A percentile compares a stretch with the other conserved stretches of the same genome.
Conservation (phyloP, 1,140 invertebrate genomes). For the Calliphora vicina region DNA sequence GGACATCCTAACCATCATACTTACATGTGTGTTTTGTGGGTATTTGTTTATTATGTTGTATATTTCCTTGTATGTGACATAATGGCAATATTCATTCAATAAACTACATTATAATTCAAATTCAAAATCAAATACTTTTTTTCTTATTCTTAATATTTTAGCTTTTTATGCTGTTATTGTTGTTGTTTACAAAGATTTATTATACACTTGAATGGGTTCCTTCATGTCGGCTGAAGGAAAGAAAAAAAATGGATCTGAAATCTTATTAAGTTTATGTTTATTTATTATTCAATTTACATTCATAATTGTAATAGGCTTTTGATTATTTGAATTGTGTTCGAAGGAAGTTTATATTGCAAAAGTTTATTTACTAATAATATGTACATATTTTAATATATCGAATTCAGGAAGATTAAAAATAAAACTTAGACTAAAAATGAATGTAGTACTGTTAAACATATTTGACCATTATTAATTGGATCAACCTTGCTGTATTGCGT, state of each 20-base stretch:
- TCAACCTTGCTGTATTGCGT: too few species aligned
- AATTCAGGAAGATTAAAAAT: too few species aligned
- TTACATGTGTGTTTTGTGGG: too few species aligned
- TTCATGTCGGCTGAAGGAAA: background rate
- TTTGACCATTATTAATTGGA: too few species aligned
- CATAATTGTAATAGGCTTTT: background rate
- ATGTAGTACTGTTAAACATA: too few species aligned
- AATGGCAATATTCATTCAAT: slow-evolving; percentile 28
- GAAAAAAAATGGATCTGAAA: background rate
- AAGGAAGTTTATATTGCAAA: too few species aligned
- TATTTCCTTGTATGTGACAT: slow-evolving; percentile 15
- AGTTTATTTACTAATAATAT: too few species aligned
- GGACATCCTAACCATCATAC: too few species aligned
- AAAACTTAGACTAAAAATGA: too few species aligned
- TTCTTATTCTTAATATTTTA: background rate
- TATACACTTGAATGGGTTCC: background rate
- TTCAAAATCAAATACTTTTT: slow-evolving; percentile 18
- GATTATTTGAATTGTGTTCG: background rate
- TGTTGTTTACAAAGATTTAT: background rate
- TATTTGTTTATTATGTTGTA: background rate
- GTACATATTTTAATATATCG: too few species aligned
- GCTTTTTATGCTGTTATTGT: background rate
- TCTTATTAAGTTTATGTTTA: background rate
- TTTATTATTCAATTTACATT: background rate
- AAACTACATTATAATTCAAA: slow-evolving; percentile 35